A percentile compares a stretch with the other conserved stretches of the same genome.
Evolutionary conservation across 2,797 vertebrate species (phyloP).

Genomic region (Xerus rutilus): DNA sequence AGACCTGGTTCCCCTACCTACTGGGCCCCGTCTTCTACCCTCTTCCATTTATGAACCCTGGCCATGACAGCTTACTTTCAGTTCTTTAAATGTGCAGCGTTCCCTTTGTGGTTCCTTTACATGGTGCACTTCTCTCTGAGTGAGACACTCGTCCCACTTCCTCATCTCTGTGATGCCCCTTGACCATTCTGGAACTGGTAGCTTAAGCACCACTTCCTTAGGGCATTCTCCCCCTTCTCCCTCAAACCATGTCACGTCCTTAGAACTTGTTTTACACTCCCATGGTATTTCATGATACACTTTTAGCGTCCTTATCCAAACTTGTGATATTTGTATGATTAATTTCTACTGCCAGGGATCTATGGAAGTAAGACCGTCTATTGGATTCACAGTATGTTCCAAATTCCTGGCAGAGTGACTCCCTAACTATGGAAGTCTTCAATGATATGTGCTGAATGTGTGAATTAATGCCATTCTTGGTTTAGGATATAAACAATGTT

Average conservation of each 20-base stretch:
- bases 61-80: background rate
- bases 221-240: background rate
- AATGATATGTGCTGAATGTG: background rate
- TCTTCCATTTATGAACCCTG: background rate
- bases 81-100: background rate
- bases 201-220: background rate
- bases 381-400: background rate
- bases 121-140: background rate
- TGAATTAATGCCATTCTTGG: conserved; percentile 18
- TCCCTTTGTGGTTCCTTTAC: background rate
- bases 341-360: background rate
- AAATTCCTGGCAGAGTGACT: background rate
- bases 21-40: background rate
- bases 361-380: background rate
- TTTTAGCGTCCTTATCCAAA: background rate
- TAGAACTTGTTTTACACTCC: background rate
- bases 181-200: background rate
- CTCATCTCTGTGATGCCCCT: background rate
- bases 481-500: conserved; percentile 33
- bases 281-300: background rate
- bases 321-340: background rate
- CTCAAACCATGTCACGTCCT: background rate
- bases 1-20: background rate
- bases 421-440: background rate
- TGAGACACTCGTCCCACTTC: background rate